These are phyloP conservation scores for Sorex fumeus DNA, from an alignment of 2,113 vertebrate species.

Conservation along the genomic window DNA sequence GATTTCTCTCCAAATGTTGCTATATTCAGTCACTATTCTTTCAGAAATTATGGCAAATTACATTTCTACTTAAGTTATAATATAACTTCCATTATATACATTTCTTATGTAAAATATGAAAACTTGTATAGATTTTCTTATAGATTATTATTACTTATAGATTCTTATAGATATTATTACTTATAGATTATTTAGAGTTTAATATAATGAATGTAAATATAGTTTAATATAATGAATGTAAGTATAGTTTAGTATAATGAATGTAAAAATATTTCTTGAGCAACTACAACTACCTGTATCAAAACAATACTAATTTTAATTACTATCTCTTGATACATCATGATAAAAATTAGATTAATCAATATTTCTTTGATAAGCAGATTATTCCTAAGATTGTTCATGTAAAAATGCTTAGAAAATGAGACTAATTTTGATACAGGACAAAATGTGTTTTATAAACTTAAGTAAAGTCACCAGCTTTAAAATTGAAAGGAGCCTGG, in stretches of 20 bases:
- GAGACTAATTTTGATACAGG: too few relatives aligned
- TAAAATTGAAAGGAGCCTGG: background rate
- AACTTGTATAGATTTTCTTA: too few relatives aligned
- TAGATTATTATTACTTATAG: too few relatives aligned
- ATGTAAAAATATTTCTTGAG: background rate
- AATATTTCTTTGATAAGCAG: background rate
- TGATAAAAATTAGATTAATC: background rate
- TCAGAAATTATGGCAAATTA: background rate
- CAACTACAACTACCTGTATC: background rate
- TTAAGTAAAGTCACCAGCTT: background rate
- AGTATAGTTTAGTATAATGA: too few relatives aligned
- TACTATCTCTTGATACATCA: background rate
- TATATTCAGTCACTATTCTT: background rate
- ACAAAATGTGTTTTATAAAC: too few relatives aligned
- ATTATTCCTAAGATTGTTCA: background rate
- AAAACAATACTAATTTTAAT: background rate
- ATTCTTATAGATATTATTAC: too few relatives aligned
- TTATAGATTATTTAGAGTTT: constrained; percentile 2
- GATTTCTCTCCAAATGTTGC: background rate
- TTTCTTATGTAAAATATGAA: background rate
- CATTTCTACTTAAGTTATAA: too few relatives aligned
- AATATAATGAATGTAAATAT: too few relatives aligned
- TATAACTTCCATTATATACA: background rate
- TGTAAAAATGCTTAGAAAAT: background rate
- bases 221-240: too few relatives aligned